Conservation (phyloP, 2,113 vertebrate species). For the Anarrhichthys ocellatus region DNA sequence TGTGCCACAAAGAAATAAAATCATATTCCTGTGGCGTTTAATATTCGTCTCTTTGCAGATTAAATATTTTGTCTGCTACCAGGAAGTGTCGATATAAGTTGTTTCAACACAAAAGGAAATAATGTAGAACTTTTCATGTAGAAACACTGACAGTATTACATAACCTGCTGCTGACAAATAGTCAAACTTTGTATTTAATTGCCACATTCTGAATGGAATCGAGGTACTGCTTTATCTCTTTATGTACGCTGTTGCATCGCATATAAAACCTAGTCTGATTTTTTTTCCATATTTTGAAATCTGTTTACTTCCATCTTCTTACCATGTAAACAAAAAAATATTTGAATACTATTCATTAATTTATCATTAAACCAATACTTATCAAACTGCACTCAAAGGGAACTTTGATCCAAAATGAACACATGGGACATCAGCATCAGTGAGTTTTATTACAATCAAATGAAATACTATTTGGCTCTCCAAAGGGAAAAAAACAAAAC, state of each 20-base stretch:
- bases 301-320: no score
- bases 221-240: background rate
- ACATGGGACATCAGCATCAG: constrained; percentile 27
- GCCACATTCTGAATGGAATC: background rate
- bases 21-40: background rate
- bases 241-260: no score
- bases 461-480: constrained; percentile 59
- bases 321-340: background rate
- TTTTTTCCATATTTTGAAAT: background rate
- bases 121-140: background rate
- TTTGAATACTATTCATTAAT: background rate
- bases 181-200: background rate
- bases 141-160: background rate
- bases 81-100: background rate
- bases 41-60: background rate
- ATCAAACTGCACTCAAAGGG: background rate
- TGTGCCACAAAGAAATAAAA: background rate
- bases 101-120: background rate
- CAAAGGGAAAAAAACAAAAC: constrained; percentile 30
- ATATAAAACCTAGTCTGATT: background rate
- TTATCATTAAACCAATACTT: background rate
- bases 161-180: background rate
- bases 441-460: constrained; percentile 67
- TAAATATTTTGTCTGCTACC: background rate
- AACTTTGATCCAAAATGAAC: constrained; percentile 12